Evolutionary conservation across 2,113 vertebrate genomes (phyloP).

Genomic region (Nestor notabilis): DNA sequence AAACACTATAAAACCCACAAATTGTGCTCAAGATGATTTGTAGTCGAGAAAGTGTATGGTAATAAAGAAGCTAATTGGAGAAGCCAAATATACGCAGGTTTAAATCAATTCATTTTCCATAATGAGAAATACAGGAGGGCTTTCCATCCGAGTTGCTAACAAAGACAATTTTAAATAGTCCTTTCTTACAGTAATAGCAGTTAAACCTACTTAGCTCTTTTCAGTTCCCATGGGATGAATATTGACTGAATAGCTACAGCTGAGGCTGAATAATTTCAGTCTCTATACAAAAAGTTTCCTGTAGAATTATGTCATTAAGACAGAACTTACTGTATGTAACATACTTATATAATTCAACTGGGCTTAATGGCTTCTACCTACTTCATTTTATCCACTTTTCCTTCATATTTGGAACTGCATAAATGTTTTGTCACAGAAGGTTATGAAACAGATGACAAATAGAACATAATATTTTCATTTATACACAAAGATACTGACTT

Average conservation of each 20-base stretch:
- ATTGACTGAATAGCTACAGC: slow-evolving; percentile 13
- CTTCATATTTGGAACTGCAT: not conserved
- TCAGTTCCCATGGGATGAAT: not conserved
- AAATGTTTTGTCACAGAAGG: not conserved
- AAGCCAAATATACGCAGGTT: not conserved
- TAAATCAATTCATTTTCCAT: not conserved
- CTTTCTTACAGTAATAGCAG: not conserved
- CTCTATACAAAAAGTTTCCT: not conserved
- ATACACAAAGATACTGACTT: not conserved
- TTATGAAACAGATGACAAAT: not conserved
- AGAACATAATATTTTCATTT: not conserved
- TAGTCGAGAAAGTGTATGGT: not conserved
- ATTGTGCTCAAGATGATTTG: not conserved
- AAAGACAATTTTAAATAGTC: not conserved
- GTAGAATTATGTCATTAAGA: not conserved
- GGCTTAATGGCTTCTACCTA: not conserved
- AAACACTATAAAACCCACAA: not conserved
- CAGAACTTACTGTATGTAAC: not conserved
- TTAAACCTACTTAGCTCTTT: not conserved
- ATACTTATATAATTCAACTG: not conserved
- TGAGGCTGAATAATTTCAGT: not conserved
- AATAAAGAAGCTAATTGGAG: not conserved
- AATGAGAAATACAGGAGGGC: not conserved
- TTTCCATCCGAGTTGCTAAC: slow-evolving; percentile 9
- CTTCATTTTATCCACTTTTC: not conserved